These are phyloP conservation scores for Sesamia inferens DNA, from an alignment of 2,888 invertebrate genomes.

Conservation along the genomic window DNA sequence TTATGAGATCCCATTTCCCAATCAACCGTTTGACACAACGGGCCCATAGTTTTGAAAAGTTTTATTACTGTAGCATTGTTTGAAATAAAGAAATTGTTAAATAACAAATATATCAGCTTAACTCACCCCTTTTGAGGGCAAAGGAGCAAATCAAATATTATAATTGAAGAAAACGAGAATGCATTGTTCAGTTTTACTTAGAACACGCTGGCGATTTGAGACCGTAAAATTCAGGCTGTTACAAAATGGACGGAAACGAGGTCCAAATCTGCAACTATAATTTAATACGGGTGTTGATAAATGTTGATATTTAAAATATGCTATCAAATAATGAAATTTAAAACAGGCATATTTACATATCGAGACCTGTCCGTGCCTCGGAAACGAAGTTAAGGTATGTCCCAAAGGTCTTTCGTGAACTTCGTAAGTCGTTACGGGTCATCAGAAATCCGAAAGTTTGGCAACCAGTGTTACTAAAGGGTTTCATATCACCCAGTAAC, in stretches of 20 bases:
- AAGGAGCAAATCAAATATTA: background rate
- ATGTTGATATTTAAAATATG: background rate
- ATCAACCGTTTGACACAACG: background rate
- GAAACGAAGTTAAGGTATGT: background rate
- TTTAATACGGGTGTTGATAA: background rate
- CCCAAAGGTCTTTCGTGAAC: background rate
- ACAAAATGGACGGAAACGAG: background rate
- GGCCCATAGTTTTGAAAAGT: background rate
- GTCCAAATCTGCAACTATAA: background rate
- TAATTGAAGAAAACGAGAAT: background rate
- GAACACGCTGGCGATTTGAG: background rate
- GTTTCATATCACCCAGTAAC: too few relatives aligned
- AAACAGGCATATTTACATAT: background rate
- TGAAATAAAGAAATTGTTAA: background rate
- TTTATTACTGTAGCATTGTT: background rate
- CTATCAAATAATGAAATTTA: background rate
- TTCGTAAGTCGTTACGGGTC: background rate
- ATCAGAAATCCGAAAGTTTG: background rate
- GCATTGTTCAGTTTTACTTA: background rate
- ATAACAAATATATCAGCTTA: background rate
- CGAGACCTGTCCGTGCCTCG: background rate
- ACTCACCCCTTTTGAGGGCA: background rate
- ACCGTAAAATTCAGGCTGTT: conserved; percentile 15
- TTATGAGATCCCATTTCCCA: too few relatives aligned
- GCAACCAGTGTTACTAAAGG: too few relatives aligned